Base-by-base conservation (phyloP, 2,113 vertebrate genomes). In the Rhea americana region DNA sequence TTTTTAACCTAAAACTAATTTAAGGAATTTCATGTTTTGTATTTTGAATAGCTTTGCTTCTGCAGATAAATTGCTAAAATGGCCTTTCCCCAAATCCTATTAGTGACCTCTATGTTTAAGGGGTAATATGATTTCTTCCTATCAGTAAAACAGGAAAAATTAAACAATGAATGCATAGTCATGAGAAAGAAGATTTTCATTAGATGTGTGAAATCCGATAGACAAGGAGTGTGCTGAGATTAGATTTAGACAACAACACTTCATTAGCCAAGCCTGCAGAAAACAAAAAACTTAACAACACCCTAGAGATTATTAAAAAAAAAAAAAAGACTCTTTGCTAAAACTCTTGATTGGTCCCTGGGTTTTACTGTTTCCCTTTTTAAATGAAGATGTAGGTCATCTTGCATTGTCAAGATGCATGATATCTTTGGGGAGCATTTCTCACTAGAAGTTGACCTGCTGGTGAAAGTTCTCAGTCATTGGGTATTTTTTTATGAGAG, bases 1-100 rank as follows among this genome's bases (percentile, higher is more conserved):
- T 90, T 32, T 81, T 90, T 93, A 92, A 82, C 50, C 26, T 75
- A 68, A 92, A 94, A 91, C 63, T 80, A 83, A 83, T 80, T 59
- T 80, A 82, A 84, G 47, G 25, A 50, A 81, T 95, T 93, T 63
- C 28, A 63, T 75, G 28, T 45, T 87, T 92, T 65, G 8, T 94
- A 41, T 95, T 95, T 94, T 89, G 47, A 85, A 62, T 74, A 94
- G 63, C 37, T 91, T 87, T 58, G 62, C 18, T 88, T 74, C 48
- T 78, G 45, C 37, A 79, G 77, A 93, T 50, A 93, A 66, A 87
- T 59, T 84, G 62, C 50, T 89, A 50, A 90, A 87, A 82, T 84
- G 24, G 76, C 74, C 55, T 93, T 85, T 93, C 16, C 21, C 50
- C 91, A 58, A 95, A 92, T 87, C 76, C 66, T 77, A 7, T 93